Evolutionary conservation across 2,797 vertebrate species (phyloP).

Genomic region (Microctenopoma lineatum): DNA sequence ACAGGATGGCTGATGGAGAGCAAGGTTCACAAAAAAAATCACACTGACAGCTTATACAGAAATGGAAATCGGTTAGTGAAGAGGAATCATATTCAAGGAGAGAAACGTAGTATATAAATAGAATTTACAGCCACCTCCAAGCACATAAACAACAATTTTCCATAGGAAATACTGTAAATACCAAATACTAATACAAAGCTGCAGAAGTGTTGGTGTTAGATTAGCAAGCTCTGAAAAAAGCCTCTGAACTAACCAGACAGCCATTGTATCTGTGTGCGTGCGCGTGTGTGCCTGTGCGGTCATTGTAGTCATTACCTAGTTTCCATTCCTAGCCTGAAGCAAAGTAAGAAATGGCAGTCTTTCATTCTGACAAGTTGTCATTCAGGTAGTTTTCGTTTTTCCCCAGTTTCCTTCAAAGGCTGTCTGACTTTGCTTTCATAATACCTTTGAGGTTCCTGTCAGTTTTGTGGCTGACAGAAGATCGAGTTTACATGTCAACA

Average conservation of each 20-base stretch:
- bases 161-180: conserved; percentile 2
- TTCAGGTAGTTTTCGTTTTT: conserved; percentile 64
- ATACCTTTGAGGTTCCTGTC: conserved; percentile 71
- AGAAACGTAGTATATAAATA: background rate
- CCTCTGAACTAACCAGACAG: conserved; percentile 31
- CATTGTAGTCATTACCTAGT: conserved; percentile 67
- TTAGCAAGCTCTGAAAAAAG: conserved; percentile 28
- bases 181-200: conserved; percentile 9
- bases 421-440: conserved; percentile 67
- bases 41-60: conserved; percentile 47
- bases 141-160: conserved; percentile 1
- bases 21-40: conserved; percentile 48
- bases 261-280: conserved; percentile 15
- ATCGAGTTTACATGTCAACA: conserved; percentile 67
- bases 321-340: conserved; percentile 70
- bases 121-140: conserved; percentile 1
- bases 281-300: conserved; percentile 32
- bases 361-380: conserved; percentile 84
- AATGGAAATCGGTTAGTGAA: conserved; percentile 41
- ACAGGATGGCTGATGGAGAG: conserved; percentile 44
- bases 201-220: conserved; percentile 33
- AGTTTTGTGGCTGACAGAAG: conserved; percentile 64
- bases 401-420: conserved; percentile 55
- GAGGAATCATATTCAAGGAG: conserved; percentile 13
- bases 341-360: conserved; percentile 76